phyloP scores from a whole-genome alignment of 2,113 vertebrate genomes.

The Motacilla tschutschensis region DNA sequence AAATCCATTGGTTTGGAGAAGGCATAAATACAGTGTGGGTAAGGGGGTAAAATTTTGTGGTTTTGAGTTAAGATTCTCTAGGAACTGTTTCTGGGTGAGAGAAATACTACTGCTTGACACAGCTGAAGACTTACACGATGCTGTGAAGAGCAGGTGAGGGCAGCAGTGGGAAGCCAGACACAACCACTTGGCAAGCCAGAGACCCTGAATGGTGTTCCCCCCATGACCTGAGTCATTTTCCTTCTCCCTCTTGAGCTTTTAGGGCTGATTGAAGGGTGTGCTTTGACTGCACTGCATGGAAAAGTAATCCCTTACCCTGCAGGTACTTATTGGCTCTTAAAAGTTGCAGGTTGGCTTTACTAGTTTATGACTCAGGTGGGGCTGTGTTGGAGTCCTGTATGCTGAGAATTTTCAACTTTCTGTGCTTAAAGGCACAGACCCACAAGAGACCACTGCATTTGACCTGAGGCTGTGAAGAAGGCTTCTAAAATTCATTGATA shows the following conservation, averaged over 20 bases:
- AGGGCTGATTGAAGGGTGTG: not conserved
- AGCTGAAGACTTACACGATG: not conserved
- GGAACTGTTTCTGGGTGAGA: conserved; percentile 10
- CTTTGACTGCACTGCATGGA: not conserved
- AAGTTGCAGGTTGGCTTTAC: not conserved
- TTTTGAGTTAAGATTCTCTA: conserved; percentile 12
- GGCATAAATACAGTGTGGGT: not conserved
- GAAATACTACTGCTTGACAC: not conserved
- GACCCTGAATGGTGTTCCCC: not conserved
- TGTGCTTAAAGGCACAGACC: too few relatives aligned
- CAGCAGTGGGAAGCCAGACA: not conserved
- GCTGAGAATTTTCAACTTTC: too few relatives aligned
- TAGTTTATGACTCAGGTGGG: not conserved
- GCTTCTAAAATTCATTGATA: too few relatives aligned
- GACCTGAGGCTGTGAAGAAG: too few relatives aligned
- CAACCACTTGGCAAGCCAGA: not conserved
- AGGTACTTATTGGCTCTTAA: not conserved
- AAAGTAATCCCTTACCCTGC: not conserved
- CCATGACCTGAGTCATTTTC: not conserved
- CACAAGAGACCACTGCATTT: too few relatives aligned
- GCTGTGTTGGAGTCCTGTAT: too few relatives aligned
- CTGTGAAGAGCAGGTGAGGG: not conserved
- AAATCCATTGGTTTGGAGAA: not conserved
- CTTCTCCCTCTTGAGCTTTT: not conserved
- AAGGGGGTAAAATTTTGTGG: not conserved